phyloP scores from a whole-genome alignment of 2,113 vertebrate genomes.

The Megaleporinus macrocephalus region DNA sequence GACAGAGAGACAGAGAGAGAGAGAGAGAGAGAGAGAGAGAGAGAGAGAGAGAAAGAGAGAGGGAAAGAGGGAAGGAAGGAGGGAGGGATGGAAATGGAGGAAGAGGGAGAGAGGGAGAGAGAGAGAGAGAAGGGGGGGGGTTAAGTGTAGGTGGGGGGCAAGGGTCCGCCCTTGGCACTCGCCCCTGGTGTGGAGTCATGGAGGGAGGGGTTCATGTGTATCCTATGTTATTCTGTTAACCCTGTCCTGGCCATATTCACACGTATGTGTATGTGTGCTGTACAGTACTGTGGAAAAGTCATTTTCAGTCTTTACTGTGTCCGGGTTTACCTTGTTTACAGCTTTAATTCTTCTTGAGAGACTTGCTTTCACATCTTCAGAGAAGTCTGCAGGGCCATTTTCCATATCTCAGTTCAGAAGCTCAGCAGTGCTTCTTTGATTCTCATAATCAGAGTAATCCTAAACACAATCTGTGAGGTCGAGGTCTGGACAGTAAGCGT shows the following conservation, averaged over 20 bases:
- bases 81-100: constrained; percentile 51
- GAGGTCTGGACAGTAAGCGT: no score
- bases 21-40: constrained; percentile 32
- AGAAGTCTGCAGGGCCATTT: no score
- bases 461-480: no score
- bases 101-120: constrained; percentile 36
- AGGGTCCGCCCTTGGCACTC: constrained; percentile 84
- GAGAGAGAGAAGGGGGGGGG: constrained; percentile 65
- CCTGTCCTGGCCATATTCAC: constrained; percentile 34
- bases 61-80: constrained; percentile 71
- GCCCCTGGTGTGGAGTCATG: constrained; percentile 70
- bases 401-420: no score
- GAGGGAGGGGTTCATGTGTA: constrained; percentile 54
- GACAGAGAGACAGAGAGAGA: constrained; percentile 45
- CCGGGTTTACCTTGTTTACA: no score
- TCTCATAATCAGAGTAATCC: no score
- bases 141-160: constrained; percentile 73
- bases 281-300: constrained; percentile 28
- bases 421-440: no score
- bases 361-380: no score
- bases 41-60: constrained; percentile 65
- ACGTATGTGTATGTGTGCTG: constrained; percentile 39
- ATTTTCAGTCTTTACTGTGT: no score
- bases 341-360: no score
- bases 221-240: constrained; percentile 55